Conservation (phyloP, 2,888 invertebrate species). For the Epinotia nisella region DNA sequence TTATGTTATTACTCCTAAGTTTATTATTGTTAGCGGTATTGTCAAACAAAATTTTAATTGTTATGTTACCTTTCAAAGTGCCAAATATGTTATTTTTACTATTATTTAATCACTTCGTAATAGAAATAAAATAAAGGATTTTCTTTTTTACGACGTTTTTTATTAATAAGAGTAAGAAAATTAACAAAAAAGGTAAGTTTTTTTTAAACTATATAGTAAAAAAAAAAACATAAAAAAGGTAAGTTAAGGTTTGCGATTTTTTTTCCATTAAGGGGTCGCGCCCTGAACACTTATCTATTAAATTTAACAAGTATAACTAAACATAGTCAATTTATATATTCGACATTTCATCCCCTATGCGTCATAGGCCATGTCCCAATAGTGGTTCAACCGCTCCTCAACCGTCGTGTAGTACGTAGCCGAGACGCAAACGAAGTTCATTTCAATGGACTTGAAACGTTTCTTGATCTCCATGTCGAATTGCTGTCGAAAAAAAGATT, state of each 20-base stretch:
- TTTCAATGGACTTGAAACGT: constrained; percentile 89
- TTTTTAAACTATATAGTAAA: too few species aligned
- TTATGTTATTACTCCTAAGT: not conserved
- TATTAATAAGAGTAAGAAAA: not conserved
- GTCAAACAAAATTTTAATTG: not conserved
- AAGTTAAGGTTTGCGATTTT: too few species aligned
- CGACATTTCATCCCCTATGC: not conserved
- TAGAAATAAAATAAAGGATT: not conserved
- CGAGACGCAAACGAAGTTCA: constrained; percentile 89
- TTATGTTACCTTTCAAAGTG: constrained; percentile 6
- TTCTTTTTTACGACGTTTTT: not conserved
- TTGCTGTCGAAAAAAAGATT: constrained; percentile 74
- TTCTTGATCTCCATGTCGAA: constrained; percentile 92
- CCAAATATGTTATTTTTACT: constrained; percentile 20
- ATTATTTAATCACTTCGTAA: constrained; percentile 8
- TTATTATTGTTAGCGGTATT: not conserved
- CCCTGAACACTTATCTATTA: too few species aligned
- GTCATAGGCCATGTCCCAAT: constrained; percentile 3
- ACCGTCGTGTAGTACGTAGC: not conserved
- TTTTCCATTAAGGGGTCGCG: too few species aligned
- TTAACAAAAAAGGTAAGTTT: too few species aligned
- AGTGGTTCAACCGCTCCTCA: not conserved
- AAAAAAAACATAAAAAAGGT: too few species aligned
- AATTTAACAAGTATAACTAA: too few species aligned
- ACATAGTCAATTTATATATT: not conserved